These are phyloP conservation scores for Charanyca ferruginea DNA, from an alignment of 2,888 invertebrate species.

Conservation along the genomic window DNA sequence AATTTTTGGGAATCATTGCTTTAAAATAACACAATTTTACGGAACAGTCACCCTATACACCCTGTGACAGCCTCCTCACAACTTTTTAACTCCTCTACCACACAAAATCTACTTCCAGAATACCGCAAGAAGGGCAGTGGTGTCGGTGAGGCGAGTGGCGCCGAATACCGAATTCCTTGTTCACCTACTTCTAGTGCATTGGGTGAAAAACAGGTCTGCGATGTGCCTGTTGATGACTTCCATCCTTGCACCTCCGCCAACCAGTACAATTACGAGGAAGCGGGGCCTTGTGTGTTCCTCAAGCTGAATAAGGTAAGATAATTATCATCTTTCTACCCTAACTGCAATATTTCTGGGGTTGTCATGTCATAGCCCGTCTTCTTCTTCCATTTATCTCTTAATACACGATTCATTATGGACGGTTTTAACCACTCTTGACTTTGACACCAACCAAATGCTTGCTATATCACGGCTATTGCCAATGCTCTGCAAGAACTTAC, in stretches of 20 bases:
- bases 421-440: no score
- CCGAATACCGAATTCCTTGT: conserved; percentile 93
- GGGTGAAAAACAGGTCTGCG: conserved; percentile 94
- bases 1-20: no score
- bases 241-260: conserved; percentile 94
- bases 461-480: no score
- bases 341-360: background rate
- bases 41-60: no score
- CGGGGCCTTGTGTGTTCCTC: conserved; percentile 98
- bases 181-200: conserved; percentile 92
- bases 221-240: conserved; percentile 94
- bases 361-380: background rate
- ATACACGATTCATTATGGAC: no score
- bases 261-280: conserved; percentile 96
- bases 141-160: conserved; percentile 82
- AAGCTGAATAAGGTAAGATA: conserved; percentile 97
- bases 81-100: background rate
- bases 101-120: conserved; percentile 69
- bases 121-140: conserved; percentile 89
- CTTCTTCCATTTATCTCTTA: background rate
- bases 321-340: background rate
- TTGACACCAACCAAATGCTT: no score
- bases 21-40: no score
- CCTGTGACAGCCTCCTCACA: no score
- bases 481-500: no score